Evolutionary conservation across 1,140 invertebrate species (phyloP).

Genomic region (Galleria mellonella): DNA sequence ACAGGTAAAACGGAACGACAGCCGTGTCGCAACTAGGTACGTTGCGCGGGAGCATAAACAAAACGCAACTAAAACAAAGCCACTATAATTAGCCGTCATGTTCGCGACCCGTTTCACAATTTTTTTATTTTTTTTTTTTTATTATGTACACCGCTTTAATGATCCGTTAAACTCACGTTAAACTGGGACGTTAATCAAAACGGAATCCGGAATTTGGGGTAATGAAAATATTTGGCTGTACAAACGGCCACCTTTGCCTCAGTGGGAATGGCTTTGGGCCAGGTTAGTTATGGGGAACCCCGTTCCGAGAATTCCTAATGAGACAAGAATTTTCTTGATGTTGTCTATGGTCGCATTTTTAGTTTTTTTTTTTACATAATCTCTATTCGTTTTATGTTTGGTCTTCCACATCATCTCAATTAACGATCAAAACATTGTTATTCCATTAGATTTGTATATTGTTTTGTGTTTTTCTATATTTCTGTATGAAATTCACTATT

Average conservation of each 20-base stretch:
- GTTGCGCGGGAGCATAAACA: conserved; percentile 8
- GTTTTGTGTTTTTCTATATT: too few relatives aligned
- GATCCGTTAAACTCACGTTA: conserved; percentile 21
- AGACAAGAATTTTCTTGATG: neutral
- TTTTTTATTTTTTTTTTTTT: too few relatives aligned
- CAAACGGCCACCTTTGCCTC: neutral
- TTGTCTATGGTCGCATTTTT: too few relatives aligned
- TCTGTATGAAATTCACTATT: too few relatives aligned
- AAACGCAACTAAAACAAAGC: conserved; percentile 12
- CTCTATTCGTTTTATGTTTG: too few relatives aligned
- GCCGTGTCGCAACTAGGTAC: too few relatives aligned
- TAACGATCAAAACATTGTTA: too few relatives aligned
- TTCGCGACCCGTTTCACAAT: conserved; percentile 22
- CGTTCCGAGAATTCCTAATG: neutral
- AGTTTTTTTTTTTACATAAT: too few relatives aligned
- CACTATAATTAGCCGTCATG: conserved; percentile 23
- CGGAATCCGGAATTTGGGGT: conserved; percentile 21
- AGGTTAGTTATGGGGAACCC: neutral
- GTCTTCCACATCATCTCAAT: too few relatives aligned
- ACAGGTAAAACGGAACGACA: neutral
- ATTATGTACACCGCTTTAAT: conserved; percentile 24
- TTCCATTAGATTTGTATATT: too few relatives aligned
- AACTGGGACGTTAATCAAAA: conserved; percentile 29
- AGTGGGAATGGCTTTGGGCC: too few relatives aligned
- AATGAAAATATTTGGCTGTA: conserved; percentile 28